Percentiles rank a stretch among this genome's conserved stretches.
phyloP scores from a whole-genome alignment of 2,888 invertebrate genomes.

The Pyrrhia umbra region DNA sequence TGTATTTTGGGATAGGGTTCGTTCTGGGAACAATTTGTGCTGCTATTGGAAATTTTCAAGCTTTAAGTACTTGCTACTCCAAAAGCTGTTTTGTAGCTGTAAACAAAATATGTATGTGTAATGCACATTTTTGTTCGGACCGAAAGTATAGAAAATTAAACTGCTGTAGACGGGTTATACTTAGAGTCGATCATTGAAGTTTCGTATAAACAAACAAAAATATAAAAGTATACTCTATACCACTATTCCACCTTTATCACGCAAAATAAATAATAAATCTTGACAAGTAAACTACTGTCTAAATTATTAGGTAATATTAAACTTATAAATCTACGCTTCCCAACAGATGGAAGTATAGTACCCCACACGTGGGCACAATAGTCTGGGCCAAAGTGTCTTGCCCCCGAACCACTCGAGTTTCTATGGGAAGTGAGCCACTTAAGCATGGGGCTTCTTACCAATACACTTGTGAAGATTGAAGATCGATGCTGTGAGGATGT shows the following conservation, averaged over 20 bases:
- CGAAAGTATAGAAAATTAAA: no score
- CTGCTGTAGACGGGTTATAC: no score
- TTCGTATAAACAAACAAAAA: no score
- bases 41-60: background rate
- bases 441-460: slow-evolving; percentile 48
- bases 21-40: slow-evolving; percentile 18
- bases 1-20: slow-evolving; percentile 40
- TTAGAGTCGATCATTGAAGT: no score
- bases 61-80: background rate
- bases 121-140: no score
- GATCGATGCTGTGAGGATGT: slow-evolving; percentile 51
- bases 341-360: no score
- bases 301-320: slow-evolving; percentile 9
- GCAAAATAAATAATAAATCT: no score
- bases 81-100: background rate
- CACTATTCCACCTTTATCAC: no score
- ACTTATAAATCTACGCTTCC: slow-evolving; percentile 18
- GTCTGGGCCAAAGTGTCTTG: slow-evolving; percentile 35
- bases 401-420: slow-evolving; percentile 53
- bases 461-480: slow-evolving; percentile 60
- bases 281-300: background rate
- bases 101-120: background rate
- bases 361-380: slow-evolving; percentile 52
- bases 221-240: no score
- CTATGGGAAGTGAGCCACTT: slow-evolving; percentile 62